Evolutionary conservation across 2,888 invertebrate species (phyloP), one percentile per base, ranked within the genome.

Genomic region (Mythimna lalbum): DNA sequence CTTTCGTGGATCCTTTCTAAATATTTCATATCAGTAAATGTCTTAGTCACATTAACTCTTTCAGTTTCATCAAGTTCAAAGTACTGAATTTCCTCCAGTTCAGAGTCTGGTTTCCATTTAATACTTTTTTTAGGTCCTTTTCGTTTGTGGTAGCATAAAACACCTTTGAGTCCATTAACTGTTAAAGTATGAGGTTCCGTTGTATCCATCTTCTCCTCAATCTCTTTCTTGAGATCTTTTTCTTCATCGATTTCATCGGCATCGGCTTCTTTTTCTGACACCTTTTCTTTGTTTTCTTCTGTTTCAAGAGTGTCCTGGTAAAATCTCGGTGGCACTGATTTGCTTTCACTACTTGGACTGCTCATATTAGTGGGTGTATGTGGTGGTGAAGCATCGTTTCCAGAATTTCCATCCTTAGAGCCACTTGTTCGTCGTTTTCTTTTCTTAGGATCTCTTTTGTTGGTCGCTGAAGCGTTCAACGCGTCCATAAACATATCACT

Each of bases 41-140:
- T 98, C 93, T 98, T 98, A 4, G 98, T 99, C 1, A 99, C 99
- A 94, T 99, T 99, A 2, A 99, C 98, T 89, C 99, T 97, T 94
- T 99, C 99, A 21, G 98, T 99, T 94, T 99, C 99, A 93, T 99
- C 99, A 83, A 99, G 94, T 92, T 99, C 99, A 92, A 99, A 99
- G 93, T 97, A 99, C 86, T 98, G 97, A 70, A 98, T 96, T 87
- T 98, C 97, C 86, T 98, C 98, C 47, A 99, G 95, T 81, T 98
- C 97, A 9, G 96, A 93, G 73, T 99, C 98, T 5, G 97, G 97
- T 88, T 98, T 98, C 98, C 98, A 99, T 88, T 97, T 97, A 7
- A 98, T 97, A 83, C 97, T 97, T 91, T 98, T 98, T 90, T 98
- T 98, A 5, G 97, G 98, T 4, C 98, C 98, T 90, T 97, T 97